Evolutionary conservation across 2,888 invertebrate species (phyloP).

Genomic region (Perizoma flavofasciatum): DNA sequence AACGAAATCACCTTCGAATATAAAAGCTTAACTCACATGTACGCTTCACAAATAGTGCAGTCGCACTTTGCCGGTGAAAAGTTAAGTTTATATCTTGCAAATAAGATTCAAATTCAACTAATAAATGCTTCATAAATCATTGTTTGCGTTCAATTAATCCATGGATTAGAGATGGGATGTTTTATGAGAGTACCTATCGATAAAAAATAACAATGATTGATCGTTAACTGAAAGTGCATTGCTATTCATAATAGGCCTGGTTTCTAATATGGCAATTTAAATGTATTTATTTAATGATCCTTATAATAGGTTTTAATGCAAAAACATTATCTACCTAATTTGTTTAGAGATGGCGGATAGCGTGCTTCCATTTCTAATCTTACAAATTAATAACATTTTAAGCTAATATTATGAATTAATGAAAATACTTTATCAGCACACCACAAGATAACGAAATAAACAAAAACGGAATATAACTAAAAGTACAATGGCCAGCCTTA

Average conservation of each 20-base stretch:
- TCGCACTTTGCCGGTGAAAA: background rate
- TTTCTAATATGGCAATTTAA: background rate
- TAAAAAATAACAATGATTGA: slow-evolving; percentile 14
- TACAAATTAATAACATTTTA: no score
- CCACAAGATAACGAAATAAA: no score
- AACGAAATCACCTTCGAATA: background rate
- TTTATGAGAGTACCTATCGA: slow-evolving; percentile 23
- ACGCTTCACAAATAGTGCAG: background rate
- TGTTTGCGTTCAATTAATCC: slow-evolving; percentile 30
- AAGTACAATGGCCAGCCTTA: no score
- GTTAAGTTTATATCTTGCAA: background rate
- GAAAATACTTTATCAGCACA: no score
- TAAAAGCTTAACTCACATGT: background rate
- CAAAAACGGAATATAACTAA: no score
- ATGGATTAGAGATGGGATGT: slow-evolving; percentile 20
- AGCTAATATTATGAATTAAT: no score
- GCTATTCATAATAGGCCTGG: background rate
- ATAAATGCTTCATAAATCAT: slow-evolving; percentile 31
- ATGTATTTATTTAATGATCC: background rate
- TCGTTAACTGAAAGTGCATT: slow-evolving; percentile 21
- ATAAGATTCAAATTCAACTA: slow-evolving; percentile 1
- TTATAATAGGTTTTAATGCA: no score
- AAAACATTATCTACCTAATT: no score
- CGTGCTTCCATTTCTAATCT: no score
- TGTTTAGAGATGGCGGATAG: no score